Evolutionary conservation across 2,113 vertebrate genomes (phyloP).

Genomic region (Ceyx melanurus): DNA sequence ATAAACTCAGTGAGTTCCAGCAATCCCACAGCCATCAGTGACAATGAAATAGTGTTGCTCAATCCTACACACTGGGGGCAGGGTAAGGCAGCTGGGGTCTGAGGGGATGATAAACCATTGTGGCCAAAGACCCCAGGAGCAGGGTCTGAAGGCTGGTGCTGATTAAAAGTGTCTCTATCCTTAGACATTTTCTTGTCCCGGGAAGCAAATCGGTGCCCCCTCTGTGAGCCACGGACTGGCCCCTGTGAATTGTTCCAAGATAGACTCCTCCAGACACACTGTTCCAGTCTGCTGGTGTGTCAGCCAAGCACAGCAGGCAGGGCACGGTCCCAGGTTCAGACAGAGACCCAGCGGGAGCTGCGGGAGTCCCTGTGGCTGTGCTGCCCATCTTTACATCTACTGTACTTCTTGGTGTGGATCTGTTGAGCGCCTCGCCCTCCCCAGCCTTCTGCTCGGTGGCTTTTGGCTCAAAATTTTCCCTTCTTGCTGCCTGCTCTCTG

Average conservation of each 20-base stretch:
- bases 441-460: neutral
- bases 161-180: neutral
- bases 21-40: neutral
- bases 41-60: neutral
- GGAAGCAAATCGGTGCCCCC: accelerated
- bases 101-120: neutral
- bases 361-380: accelerated
- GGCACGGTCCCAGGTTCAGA: neutral
- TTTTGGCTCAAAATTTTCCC: neutral
- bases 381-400: neutral
- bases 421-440: neutral
- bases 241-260: accelerated
- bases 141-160: accelerated
- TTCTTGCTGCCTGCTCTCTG: neutral
- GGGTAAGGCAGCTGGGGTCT: neutral
- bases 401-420: accelerated
- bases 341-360: neutral
- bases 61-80: accelerated
- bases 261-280: accelerated
- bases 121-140: neutral
- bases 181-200: neutral
- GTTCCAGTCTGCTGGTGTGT: neutral
- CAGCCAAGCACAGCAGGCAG: accelerated
- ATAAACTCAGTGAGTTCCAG: neutral
- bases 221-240: neutral